Base-by-base conservation (phyloP, 2,797 vertebrate species). In the Spheniscus humboldti region DNA sequence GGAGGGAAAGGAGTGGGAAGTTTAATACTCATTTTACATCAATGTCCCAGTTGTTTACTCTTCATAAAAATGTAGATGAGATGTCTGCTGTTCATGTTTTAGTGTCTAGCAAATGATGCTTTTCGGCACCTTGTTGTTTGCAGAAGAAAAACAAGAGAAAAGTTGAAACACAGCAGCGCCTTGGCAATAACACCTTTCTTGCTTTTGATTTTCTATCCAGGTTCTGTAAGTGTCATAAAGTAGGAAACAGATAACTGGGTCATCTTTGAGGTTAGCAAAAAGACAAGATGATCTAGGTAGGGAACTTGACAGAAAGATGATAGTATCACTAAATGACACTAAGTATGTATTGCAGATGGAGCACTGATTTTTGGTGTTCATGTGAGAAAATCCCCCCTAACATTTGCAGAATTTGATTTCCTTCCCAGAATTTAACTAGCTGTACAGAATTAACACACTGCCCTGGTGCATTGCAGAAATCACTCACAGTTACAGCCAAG, bases 401-500 rank as follows among this genome's bases (percentile, higher is more conserved):
- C 79, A 89, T 79, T 96, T 96, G 56, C 80, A 94, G 78, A 84
- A 95, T 92, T 96, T 96, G 69, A 97, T 95, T 94, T 96, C 48
- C 64, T 96, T 95, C 92, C 90, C 79, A 96, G 88, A 97, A 96
- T 96, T 96, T 96, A 97, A 95, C 89, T 94, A 94, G 95, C 92
- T 96, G 75, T 66, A 72, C 77, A 84, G 89, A 86, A 96, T 86
- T 96, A 97, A 96, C 79, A 89, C 30, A n/a, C 72, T 96, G 75
- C 76, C 91, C 68, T 86, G 77, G 55, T 92, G 78, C 86, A 94
- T 81, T 97, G 90, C 67, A 93, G 90, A 97, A 96, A 80, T 93
- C 91, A 86, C 50, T 91, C 52, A 19, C 59, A 92, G 77, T 94
- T 94, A 85, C 87, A 91, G 72, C 83, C 94, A 96, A 96, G 75